A percentile compares a stretch with the other conserved stretches of the same genome.
Conservation (phyloP, 2,888 invertebrate species). For the Magallana nippona region DNA sequence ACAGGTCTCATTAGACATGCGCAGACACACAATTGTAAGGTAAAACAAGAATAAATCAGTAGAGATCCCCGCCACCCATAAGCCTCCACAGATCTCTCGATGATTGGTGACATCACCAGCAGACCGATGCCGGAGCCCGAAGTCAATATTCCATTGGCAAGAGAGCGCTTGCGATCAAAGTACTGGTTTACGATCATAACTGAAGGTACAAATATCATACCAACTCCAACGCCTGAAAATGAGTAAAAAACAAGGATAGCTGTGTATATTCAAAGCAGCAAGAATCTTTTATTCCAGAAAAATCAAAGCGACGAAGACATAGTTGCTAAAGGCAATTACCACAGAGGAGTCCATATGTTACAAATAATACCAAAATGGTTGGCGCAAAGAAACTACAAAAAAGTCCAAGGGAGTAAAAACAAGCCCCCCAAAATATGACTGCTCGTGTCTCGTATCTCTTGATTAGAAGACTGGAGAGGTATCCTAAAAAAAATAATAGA, state of each 20-base stretch:
- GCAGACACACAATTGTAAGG: constrained; percentile 58
- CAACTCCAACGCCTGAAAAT: constrained; percentile 58
- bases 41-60: constrained; percentile 55
- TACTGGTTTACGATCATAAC: constrained; percentile 61
- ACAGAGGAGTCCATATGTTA: constrained; percentile 57
- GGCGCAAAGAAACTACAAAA: constrained; percentile 47
- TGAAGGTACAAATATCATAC: constrained; percentile 59
- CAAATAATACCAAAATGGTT: constrained; percentile 54
- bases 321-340: constrained; percentile 50
- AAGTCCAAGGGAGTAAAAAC: constrained; percentile 52
- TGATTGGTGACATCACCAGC: constrained; percentile 55
- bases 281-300: not conserved
- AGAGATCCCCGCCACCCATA: constrained; percentile 59
- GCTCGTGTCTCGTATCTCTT: constrained; percentile 55
- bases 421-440: constrained; percentile 56
- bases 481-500: constrained; percentile 45
- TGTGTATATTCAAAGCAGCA: not conserved
- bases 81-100: constrained; percentile 49
- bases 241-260: not conserved
- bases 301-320: not conserved
- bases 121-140: constrained; percentile 64
- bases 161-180: constrained; percentile 58
- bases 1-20: constrained; percentile 56
- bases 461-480: constrained; percentile 54
- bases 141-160: constrained; percentile 60